Conservation (phyloP, 2,113 vertebrate species). For the Lethenteron camtschaticum region DNA sequence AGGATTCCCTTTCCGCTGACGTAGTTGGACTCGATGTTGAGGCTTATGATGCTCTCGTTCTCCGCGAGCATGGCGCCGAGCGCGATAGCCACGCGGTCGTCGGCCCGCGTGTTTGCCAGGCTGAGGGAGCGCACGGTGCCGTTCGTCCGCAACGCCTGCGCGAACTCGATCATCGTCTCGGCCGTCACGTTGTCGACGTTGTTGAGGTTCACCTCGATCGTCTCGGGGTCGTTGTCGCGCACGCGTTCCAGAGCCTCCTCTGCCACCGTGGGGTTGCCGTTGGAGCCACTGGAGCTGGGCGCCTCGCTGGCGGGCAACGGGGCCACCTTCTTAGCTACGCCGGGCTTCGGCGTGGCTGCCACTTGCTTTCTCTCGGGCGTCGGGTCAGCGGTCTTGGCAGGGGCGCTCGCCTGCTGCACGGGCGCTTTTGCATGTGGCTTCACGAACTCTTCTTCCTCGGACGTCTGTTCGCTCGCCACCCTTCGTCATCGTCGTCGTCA, state of each 20-base stretch:
- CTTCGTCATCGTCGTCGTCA: no score
- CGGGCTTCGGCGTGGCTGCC: constrained; percentile 1
- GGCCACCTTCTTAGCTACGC: constrained; percentile 8
- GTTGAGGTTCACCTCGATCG: constrained; percentile 70
- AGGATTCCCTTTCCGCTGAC: constrained; percentile 70
- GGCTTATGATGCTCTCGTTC: constrained; percentile 44
- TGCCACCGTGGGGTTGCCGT: constrained; percentile 63
- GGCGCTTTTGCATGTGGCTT: no score
- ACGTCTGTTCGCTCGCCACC: no score
- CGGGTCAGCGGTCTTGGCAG: no score
- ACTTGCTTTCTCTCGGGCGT: no score
- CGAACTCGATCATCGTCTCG: constrained; percentile 53
- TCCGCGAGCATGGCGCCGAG: constrained; percentile 53
- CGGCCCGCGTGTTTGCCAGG: constrained; percentile 66
- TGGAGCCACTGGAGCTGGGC: constrained; percentile 18
- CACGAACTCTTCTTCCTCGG: no score
- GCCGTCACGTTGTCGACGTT: constrained; percentile 75
- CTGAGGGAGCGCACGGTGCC: constrained; percentile 47
- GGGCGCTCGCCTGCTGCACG: no score
- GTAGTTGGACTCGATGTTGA: constrained; percentile 90
- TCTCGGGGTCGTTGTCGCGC: constrained; percentile 38
- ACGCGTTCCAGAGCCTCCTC: constrained; percentile 61
- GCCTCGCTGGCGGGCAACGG: no score
- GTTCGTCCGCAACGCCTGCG: constrained; percentile 55
- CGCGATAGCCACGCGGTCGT: constrained; percentile 50